Conservation (phyloP, 1,140 invertebrate genomes). For the Cephus cinctus region DNA sequence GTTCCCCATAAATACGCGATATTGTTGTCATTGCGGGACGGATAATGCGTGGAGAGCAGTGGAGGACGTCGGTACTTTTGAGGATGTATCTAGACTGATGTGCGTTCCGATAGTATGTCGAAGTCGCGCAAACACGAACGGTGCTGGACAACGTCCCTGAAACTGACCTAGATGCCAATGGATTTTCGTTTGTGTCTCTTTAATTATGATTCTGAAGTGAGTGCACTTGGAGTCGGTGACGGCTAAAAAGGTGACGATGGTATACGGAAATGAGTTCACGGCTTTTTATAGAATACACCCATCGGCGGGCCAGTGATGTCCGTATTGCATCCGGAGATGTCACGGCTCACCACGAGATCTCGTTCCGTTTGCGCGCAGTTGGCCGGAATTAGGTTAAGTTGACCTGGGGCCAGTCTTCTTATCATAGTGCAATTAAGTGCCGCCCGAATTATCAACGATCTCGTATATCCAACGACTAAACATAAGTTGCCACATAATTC, state of each 20-base stretch:
- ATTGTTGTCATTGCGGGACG: conserved; percentile 4
- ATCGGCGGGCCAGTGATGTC: neutral
- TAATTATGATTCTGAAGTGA: conserved; percentile 19
- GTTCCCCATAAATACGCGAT: conserved; percentile 3
- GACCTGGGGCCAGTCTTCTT: too few species aligned
- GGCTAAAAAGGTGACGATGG: conserved; percentile 15
- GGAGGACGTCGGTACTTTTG: too few species aligned
- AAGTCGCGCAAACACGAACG: neutral
- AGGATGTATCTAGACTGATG: too few species aligned
- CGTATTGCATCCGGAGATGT: neutral
- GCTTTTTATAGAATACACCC: conserved; percentile 12
- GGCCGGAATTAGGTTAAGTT: conserved; percentile 35
- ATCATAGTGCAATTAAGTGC: too few species aligned
- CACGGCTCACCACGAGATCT: neutral
- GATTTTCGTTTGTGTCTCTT: conserved; percentile 12
- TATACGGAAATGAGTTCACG: conserved; percentile 18
- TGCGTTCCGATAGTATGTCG: too few species aligned
- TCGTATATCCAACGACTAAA: too few species aligned
- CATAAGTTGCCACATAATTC: too few species aligned
- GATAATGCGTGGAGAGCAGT: neutral
- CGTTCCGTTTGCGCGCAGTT: conserved; percentile 1
- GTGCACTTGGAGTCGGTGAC: conserved; percentile 24
- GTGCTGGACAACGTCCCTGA: conserved; percentile 3
- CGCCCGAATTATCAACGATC: too few species aligned
- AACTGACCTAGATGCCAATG: conserved; percentile 26